Percentiles rank a stretch among this genome's conserved stretches.
Conservation (phyloP, 53 echinoderm and acorn worm genomes). For the Echinometra lucunter region DNA sequence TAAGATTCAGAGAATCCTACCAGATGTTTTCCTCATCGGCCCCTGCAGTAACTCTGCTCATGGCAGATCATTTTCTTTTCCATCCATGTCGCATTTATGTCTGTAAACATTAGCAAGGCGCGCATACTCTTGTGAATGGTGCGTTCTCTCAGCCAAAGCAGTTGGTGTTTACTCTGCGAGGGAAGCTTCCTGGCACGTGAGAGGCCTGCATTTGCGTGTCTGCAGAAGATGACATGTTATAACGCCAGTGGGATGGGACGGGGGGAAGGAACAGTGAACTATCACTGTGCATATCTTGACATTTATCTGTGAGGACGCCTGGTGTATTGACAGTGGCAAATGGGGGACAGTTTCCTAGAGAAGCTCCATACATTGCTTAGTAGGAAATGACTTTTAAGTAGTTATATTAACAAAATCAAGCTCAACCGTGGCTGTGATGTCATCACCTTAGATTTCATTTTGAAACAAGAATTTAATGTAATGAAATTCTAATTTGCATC, state of each 20-base stretch:
- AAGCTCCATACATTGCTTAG: neutral
- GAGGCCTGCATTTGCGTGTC: slow-evolving; percentile 39
- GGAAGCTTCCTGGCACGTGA: slow-evolving; percentile 34
- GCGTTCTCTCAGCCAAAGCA: slow-evolving; percentile 16
- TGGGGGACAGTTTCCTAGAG: slow-evolving; percentile 41
- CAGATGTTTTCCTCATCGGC: slow-evolving; percentile 58
- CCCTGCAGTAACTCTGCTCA: slow-evolving; percentile 38
- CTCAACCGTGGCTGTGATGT: neutral
- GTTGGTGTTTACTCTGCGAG: slow-evolving; percentile 52
- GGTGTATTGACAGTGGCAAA: slow-evolving; percentile 51
- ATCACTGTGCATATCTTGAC: slow-evolving; percentile 65
- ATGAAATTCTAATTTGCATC: neutral
- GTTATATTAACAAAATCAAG: neutral
- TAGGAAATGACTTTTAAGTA: neutral
- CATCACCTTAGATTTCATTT: neutral
- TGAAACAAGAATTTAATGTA: neutral
- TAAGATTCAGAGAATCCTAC: slow-evolving; percentile 55
- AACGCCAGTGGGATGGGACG: slow-evolving; percentile 46
- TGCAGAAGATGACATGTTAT: slow-evolving; percentile 6
- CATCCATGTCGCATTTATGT: slow-evolving; percentile 48
- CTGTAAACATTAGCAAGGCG: slow-evolving; percentile 46
- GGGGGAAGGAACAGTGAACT: slow-evolving; percentile 55
- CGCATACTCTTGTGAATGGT: slow-evolving; percentile 23
- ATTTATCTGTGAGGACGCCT: slow-evolving; percentile 63
- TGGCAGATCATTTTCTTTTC: slow-evolving; percentile 26